Base-by-base conservation (phyloP, 2,797 vertebrate genomes). In the Danionella dracula region DNA sequence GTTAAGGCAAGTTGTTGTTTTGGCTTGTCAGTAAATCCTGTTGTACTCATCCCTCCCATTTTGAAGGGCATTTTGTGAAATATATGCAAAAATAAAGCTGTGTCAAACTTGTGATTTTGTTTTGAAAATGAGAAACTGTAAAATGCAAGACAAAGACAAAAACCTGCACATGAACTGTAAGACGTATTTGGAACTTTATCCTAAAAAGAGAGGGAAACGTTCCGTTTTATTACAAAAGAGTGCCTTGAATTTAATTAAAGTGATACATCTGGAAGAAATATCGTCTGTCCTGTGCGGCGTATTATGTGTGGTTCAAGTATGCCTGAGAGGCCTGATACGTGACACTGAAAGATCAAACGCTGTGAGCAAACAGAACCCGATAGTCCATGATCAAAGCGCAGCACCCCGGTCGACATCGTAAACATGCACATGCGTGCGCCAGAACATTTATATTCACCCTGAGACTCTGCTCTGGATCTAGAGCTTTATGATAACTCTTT, bases 311-410 rank as follows among this genome's bases (percentile, higher is more conserved):
- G 34, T 63, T 53, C 49, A 49, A 34, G 51, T 56, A 45, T 12
- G 11, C 48, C 35, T 57, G 8, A 31, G 51, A 45, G 40, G 19
- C 50, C 41, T 55, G 51, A 29, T 19, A 51, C 13, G 40, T 11
- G 1, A 68, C 46, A 37, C 21, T 59, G 51, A 68, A 68, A 68
- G 56, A 68, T 60, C 56, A 68, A 68, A 68, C 13, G 11, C 48
- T 15, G 32, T 35, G 53, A 42, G 56, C 38, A 44, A 60, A 60
- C 56, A 68, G 56, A 42, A 40, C 40, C 37, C 13, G 11, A 53
- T 37, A 60, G 56, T 40, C 17, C 27, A 49, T 44, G 50, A 70
- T 70, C 67, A 70, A 70, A 70, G 50, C 32, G 11, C 4, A 19
- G 50, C 35, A 27, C 54, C 17, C 23, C 48, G 29, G 63, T 38